Conservation (phyloP, 2,888 invertebrate species). For the Vesta saturnalis region DNA sequence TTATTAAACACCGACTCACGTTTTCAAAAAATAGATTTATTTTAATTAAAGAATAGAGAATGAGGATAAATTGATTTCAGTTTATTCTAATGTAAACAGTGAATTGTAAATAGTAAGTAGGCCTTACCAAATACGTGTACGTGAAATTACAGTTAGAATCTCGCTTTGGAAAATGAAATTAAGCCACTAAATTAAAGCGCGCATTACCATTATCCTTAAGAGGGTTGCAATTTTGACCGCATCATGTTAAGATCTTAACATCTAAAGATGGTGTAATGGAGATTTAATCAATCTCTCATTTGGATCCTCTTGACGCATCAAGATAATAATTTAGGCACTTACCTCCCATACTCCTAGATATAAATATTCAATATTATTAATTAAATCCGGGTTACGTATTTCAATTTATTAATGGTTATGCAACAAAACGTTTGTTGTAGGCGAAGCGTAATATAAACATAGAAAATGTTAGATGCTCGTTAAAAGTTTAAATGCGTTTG, state of each 20-base stretch:
- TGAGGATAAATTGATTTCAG: neutral
- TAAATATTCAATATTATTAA: conserved; percentile 8
- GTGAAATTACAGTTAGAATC: conserved; percentile 6
- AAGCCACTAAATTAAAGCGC: conserved; percentile 23
- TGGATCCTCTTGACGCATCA: conserved; percentile 6
- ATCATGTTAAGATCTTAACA: conserved; percentile 18
- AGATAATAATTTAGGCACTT: conserved; percentile 15
- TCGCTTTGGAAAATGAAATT: conserved; percentile 18
- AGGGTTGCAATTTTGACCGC: conserved; percentile 20
- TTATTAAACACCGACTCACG: conserved; percentile 29
- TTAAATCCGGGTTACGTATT: neutral
- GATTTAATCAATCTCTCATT: conserved; percentile 25
- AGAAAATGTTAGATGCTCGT: neutral
- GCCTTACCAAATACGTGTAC: neutral
- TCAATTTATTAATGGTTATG: neutral
- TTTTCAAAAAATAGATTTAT: conserved; percentile 17
- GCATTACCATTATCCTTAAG: conserved; percentile 19
- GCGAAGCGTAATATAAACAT: neutral
- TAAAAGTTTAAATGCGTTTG: neutral
- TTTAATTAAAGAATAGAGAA: conserved; percentile 20
- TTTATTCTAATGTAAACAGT: no score
- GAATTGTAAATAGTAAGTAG: no score
- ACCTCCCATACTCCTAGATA: neutral
- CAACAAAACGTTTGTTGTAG: neutral
- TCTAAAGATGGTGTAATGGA: conserved; percentile 1